These are phyloP conservation scores for Melipona quadrifasciata DNA, from an alignment of 1,140 invertebrate species.

Conservation along the genomic window DNA sequence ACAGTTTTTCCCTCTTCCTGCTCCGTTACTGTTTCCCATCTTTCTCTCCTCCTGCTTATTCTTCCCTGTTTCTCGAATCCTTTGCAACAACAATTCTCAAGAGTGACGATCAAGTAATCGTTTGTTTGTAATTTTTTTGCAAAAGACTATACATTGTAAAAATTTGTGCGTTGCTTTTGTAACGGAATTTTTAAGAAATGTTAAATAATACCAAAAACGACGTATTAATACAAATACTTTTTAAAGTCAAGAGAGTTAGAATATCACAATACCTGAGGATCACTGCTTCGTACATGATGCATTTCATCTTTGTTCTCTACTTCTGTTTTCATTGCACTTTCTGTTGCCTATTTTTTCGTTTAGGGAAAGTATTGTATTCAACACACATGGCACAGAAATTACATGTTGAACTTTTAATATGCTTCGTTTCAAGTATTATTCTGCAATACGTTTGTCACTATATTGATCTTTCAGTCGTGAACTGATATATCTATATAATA, in stretches of 20 bases:
- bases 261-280: no score
- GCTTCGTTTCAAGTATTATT: neutral
- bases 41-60: neutral
- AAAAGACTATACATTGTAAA: neutral
- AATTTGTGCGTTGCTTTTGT: neutral
- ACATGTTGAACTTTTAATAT: neutral
- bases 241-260: no score
- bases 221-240: neutral
- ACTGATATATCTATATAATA: neutral
- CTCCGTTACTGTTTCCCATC: neutral
- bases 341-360: no score
- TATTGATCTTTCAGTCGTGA: neutral
- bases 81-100: neutral
- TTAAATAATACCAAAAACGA: neutral
- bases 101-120: neutral
- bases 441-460: neutral
- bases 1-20: slow-evolving; percentile 30
- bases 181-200: neutral
- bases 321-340: neutral
- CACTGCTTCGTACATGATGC: neutral
- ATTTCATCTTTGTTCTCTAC: neutral
- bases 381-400: neutral
- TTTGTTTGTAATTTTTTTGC: neutral
- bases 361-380: neutral
- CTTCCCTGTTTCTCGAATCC: neutral